These are phyloP conservation scores for Pediacus dermestoides DNA, from an alignment of 2,888 invertebrate species.

Conservation along the genomic window DNA sequence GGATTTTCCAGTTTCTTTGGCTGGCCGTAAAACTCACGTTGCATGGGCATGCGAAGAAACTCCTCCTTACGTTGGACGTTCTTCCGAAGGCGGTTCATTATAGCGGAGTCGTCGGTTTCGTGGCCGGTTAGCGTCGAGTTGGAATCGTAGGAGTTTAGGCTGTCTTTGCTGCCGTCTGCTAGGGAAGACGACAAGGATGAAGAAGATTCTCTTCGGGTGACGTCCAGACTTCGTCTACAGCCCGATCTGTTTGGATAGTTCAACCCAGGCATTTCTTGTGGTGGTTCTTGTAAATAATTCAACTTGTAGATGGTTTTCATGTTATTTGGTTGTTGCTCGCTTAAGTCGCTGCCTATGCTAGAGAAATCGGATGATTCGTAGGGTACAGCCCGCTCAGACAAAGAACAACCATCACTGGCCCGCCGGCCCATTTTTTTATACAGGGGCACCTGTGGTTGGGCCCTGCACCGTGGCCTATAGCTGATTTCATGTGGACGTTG, in stretches of 20 bases:
- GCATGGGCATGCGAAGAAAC: conserved; percentile 70
- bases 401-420: conserved; percentile 53
- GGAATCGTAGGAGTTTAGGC: conserved; percentile 66
- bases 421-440: conserved; percentile 50
- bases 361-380: conserved; percentile 20
- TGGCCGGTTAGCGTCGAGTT: conserved; percentile 64
- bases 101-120: conserved; percentile 66
- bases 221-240: conserved; percentile 51
- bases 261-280: conserved; percentile 22
- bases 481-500: conserved; percentile 10
- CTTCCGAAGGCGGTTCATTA: conserved; percentile 72
- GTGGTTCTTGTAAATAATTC: conserved; percentile 21
- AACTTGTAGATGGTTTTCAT: conserved; percentile 34
- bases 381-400: conserved; percentile 33
- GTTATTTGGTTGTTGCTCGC: conserved; percentile 19
- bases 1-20: conserved; percentile 71
- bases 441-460: conserved; percentile 48
- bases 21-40: conserved; percentile 71
- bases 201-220: conserved; percentile 56
- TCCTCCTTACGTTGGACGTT: conserved; percentile 89
- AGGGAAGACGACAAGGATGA: conserved; percentile 58
- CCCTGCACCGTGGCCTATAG: conserved; percentile 39
- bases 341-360: conserved; percentile 16
- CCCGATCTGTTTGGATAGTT: conserved; percentile 42
- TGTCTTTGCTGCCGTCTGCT: conserved; percentile 64